Evolutionary conservation across 1,140 invertebrate species (phyloP), one percentile per base, ranked within the genome.

Genomic region (Macrotrachela quadricornifera): DNA sequence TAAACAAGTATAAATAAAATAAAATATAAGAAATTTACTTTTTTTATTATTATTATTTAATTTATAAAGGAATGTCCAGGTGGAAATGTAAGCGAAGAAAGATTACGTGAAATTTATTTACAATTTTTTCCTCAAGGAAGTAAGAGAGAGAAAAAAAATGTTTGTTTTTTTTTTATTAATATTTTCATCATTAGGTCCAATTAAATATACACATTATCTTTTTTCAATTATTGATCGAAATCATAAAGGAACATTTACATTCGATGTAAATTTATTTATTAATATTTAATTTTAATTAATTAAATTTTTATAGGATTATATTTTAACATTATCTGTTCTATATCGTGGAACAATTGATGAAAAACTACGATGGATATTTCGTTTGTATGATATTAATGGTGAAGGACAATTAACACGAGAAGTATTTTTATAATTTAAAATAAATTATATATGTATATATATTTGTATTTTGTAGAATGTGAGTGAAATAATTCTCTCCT

Each of bases 151-250:
- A 30, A 4, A 30, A 2, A 4, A 30, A 30, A 4, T 30, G 21
- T 4, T 30, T 2, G 2, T 8, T 30, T 30, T 30, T 30, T 4
- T 30, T 8, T 30, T 30, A 30, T 30, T 8, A 2, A 30, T 30
- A 30, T 30, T 30, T 8, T 30, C 8, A 50, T 79, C 80, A 30
- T 4, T 77, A 92, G 87, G 94, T 77, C 83, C 85, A 51, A 82
- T 79, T 64, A 75, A 82, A 62, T 95, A 94, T 73, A 87, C 88
- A 64, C 87, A 94, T 73, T 88, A 90, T 76, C 87, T 95, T 70
- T 95, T 95, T 79, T 88, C 87, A 74, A 85, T 87, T 56, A 91
- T 94, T 67, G 86, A 92, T 65, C 79, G 85, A 60, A 90, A 90
- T 71, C 83, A 81, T 72, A 88, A 84, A 69, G 85, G 86, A 46